A percentile compares a stretch with the other conserved stretches of the same genome.
phyloP scores from a whole-genome alignment of 2,888 invertebrate species.

The Drosophila nr. perissopoda region DNA sequence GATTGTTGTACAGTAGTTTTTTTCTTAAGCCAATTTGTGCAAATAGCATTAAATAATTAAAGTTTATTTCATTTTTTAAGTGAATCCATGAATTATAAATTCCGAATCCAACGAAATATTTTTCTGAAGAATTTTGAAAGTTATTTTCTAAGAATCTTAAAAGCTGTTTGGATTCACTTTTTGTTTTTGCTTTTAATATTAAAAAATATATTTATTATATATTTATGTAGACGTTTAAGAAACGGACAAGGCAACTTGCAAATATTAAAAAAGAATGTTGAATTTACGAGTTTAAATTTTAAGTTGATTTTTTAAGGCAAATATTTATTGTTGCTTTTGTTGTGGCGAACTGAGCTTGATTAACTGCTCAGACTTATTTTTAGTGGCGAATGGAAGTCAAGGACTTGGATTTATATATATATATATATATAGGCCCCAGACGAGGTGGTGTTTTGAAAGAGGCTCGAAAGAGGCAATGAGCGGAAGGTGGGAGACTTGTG shows the following conservation, averaged over 20 bases:
- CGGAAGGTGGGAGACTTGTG: conserved; percentile 1
- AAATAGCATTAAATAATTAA: too few species aligned
- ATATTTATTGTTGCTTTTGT: conserved; percentile 37
- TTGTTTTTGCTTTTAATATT: neutral
- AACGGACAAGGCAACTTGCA: neutral
- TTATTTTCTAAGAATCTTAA: neutral
- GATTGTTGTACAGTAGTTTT: neutral
- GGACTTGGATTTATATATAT: conserved; percentile 15
- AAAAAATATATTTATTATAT: neutral
- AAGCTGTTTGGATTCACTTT: neutral
- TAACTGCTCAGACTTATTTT: conserved; percentile 67
- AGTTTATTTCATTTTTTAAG: neutral
- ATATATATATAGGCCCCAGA: neutral
- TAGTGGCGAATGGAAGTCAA: conserved; percentile 23
- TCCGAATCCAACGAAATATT: neutral
- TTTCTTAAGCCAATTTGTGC: neutral
- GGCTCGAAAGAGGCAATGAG: neutral
- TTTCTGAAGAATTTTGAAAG: neutral
- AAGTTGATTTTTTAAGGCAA: conserved; percentile 56
- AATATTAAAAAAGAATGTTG: neutral
- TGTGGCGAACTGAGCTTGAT: conserved; percentile 39
- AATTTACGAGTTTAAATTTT: neutral
- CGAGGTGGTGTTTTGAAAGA: neutral
- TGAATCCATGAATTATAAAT: neutral
- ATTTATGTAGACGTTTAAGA: neutral